Conservation (phyloP, 2,888 invertebrate genomes). For the Orgyia antiqua region DNA sequence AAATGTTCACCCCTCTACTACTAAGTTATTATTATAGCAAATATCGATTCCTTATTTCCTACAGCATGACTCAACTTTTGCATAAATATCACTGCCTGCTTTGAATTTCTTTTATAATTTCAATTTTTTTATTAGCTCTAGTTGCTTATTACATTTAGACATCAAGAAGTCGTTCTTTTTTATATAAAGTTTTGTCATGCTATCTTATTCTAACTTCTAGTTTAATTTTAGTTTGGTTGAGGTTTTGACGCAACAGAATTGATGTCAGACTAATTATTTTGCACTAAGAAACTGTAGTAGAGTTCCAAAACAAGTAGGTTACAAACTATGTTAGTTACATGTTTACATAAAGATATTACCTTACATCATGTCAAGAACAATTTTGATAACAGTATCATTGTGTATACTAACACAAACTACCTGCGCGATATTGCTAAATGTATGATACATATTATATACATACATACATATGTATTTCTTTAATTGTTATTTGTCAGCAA, state of each 20-base stretch:
- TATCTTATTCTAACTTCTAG: no score
- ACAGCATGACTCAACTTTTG: constrained; percentile 9
- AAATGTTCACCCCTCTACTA: constrained; percentile 1
- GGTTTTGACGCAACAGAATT: no score
- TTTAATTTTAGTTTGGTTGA: no score
- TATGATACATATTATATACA: background rate
- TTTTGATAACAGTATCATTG: constrained; percentile 11
- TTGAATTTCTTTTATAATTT: constrained; percentile 2
- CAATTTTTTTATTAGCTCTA: no score
- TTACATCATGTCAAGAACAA: constrained; percentile 20
- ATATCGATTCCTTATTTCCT: constrained; percentile 4
- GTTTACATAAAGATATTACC: constrained; percentile 14
- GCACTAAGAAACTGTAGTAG: no score
- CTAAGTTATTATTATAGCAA: constrained; percentile 1
- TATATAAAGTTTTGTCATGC: no score
- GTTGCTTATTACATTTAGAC: no score
- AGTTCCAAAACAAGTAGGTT: constrained; percentile 8
- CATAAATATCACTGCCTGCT: constrained; percentile 1
- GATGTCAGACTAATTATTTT: no score
- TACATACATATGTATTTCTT: no score
- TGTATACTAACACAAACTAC: constrained; percentile 8
- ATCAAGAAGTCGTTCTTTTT: no score
- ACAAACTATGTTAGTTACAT: no score
- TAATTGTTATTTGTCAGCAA: no score
- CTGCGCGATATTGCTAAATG: background rate